Conservation (phyloP, 2,888 invertebrate species). For the Drosophila prolongata region DNA sequence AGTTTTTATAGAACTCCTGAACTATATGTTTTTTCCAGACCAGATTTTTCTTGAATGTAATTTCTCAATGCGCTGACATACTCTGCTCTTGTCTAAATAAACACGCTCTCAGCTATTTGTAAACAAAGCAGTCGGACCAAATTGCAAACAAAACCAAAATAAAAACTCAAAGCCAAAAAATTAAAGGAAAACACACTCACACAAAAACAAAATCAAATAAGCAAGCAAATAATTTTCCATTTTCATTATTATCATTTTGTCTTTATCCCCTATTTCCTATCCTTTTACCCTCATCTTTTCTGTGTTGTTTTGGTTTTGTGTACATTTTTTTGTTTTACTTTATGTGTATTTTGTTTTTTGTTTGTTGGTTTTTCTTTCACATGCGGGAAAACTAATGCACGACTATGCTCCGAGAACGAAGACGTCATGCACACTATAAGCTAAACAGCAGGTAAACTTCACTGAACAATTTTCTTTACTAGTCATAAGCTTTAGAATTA, state of each 20-base stretch:
- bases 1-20: too few species aligned
- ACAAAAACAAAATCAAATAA: slow-evolving; percentile 40
- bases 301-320: slow-evolving; percentile 67
- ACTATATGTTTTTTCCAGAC: background rate
- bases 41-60: slow-evolving; percentile 3
- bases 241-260: slow-evolving; percentile 48
- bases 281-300: slow-evolving; percentile 35
- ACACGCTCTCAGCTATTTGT: slow-evolving; percentile 61
- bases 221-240: slow-evolving; percentile 64
- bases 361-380: slow-evolving; percentile 84
- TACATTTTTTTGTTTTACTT: slow-evolving; percentile 53
- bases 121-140: slow-evolving; percentile 50
- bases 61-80: slow-evolving; percentile 61
- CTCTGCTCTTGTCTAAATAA: slow-evolving; percentile 69
- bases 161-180: slow-evolving; percentile 29
- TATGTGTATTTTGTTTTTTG: slow-evolving; percentile 68
- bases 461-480: slow-evolving; percentile 31
- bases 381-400: slow-evolving; percentile 84
- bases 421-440: slow-evolving; percentile 94
- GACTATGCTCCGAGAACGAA: slow-evolving; percentile 93
- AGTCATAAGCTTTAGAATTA: slow-evolving; percentile 19
- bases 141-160: slow-evolving; percentile 27
- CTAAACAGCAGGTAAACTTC: slow-evolving; percentile 91
- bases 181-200: slow-evolving; percentile 20
- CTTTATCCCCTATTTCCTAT: slow-evolving; percentile 34